phyloP scores from a whole-genome alignment of 2,113 vertebrate genomes.

The Hyla sarda region DNA sequence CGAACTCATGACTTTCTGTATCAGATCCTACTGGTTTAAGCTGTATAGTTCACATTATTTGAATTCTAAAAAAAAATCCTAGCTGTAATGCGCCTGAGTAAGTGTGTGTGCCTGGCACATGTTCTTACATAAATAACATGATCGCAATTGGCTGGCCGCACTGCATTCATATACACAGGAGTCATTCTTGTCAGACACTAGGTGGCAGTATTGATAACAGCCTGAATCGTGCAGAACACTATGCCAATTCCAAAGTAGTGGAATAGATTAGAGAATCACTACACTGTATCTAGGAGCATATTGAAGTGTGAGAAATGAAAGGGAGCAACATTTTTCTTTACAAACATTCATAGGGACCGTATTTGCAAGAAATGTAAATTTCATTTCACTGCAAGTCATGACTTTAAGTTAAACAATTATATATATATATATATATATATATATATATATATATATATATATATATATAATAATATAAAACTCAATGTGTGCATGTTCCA shows the following conservation, averaged over 20 bases:
- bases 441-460: too few relatives aligned
- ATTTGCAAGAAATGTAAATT: not conserved
- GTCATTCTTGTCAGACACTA: not conserved
- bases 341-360: not conserved
- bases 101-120: not conserved
- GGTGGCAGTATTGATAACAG: slow-evolving; percentile 30
- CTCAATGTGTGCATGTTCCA: too few relatives aligned
- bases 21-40: not conserved
- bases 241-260: not conserved
- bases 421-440: too few relatives aligned
- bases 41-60: not conserved
- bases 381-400: not conserved
- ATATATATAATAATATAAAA: too few relatives aligned
- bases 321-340: not conserved
- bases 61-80: not conserved
- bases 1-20: not conserved
- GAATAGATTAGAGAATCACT: not conserved
- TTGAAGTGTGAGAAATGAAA: not conserved
- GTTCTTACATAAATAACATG: slow-evolving; percentile 25
- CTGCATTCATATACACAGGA: not conserved
- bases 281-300: not conserved
- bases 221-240: not conserved
- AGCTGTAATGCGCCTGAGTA: not conserved
- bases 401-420: too few relatives aligned
- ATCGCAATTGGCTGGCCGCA: not conserved